Conservation (phyloP, 2,113 vertebrate species). For the Cryptomyrus ogoouensis region DNA sequence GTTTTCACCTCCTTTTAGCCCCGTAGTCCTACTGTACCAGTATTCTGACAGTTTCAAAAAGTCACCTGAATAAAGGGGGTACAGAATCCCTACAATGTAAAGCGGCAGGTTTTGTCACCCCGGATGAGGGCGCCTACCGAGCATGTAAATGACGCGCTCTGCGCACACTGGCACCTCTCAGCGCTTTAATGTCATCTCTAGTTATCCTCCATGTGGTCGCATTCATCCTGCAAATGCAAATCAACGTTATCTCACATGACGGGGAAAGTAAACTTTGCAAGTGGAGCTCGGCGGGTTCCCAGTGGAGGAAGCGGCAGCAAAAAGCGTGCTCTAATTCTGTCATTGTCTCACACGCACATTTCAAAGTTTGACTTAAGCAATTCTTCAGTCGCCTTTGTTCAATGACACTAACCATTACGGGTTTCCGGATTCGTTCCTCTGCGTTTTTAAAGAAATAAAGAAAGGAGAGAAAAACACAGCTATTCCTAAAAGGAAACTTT, state of each 20-base stretch:
- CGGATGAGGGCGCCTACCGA: conserved; percentile 4
- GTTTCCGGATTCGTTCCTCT: conserved; percentile 47
- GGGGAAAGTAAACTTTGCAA: conserved; percentile 58
- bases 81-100: background rate
- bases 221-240: conserved; percentile 53
- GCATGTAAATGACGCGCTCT: background rate
- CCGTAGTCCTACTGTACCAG: background rate
- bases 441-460: conserved; percentile 51
- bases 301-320: conserved; percentile 45
- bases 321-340: conserved; percentile 68
- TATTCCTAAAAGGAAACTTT: conserved; percentile 58
- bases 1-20: background rate
- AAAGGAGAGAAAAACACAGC: conserved; percentile 37
- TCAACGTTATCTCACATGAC: conserved; percentile 57
- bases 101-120: conserved; percentile 1
- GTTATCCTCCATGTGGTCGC: conserved; percentile 46
- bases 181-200: conserved; percentile 23
- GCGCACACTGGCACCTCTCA: conserved; percentile 25
- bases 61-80: conserved; percentile 5
- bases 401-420: conserved; percentile 44
- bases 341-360: conserved; percentile 45
- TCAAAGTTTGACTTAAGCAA: conserved; percentile 60
- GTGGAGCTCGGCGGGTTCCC: conserved; percentile 48
- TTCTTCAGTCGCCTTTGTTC: conserved; percentile 59
- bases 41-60: background rate